Conservation (phyloP, 92 coral and sea anemone species). For the Palythoa grandis region DNA sequence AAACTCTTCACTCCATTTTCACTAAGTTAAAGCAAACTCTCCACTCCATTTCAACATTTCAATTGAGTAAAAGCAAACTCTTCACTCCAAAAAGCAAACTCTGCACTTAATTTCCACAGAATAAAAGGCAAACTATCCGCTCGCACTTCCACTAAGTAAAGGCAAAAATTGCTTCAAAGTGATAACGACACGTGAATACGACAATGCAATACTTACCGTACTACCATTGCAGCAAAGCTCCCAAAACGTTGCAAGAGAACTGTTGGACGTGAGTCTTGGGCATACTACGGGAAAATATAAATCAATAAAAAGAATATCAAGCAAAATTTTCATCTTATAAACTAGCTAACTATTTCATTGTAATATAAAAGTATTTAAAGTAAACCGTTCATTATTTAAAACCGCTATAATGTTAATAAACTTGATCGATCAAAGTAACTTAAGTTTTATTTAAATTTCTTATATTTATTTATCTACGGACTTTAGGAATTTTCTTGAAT, state of each 20-base stretch:
- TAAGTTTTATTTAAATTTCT: no score
- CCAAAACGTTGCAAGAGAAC: slow-evolving; percentile 37
- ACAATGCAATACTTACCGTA: slow-evolving; percentile 9
- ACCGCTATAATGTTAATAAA: no score
- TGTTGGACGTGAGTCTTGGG: slow-evolving; percentile 22
- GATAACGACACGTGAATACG: background rate
- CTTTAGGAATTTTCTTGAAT: no score
- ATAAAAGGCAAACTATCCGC: no score
- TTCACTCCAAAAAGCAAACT: no score
- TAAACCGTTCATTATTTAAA: background rate
- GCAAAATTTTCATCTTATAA: background rate
- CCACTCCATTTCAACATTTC: no score
- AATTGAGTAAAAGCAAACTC: no score
- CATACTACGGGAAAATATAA: background rate
- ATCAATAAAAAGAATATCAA: background rate
- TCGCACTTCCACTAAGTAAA: background rate
- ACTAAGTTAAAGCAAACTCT: no score
- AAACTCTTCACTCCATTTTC: no score
- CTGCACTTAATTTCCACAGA: no score
- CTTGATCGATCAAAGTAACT: no score
- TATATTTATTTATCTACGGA: no score
- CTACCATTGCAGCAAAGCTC: slow-evolving; percentile 19
- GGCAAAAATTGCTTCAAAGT: background rate
- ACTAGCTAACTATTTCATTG: background rate
- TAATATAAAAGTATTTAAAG: background rate